Conservation (phyloP, 1,140 invertebrate genomes). For the Drosophila truncata region DNA sequence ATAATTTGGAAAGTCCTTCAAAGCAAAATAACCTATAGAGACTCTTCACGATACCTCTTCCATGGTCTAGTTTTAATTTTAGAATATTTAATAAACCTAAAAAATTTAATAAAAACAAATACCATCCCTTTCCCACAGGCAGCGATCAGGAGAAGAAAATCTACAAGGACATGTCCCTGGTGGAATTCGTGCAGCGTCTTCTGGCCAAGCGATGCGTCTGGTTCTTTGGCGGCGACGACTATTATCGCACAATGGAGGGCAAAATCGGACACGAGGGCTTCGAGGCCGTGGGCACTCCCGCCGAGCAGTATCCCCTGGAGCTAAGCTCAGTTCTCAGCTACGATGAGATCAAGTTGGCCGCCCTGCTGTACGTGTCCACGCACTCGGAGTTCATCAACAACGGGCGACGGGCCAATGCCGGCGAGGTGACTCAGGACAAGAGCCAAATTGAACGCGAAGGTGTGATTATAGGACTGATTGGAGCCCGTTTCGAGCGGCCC, state of each 20-base stretch:
- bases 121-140: background rate
- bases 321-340: constrained; percentile 69
- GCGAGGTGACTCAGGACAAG: constrained; percentile 78
- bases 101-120: background rate
- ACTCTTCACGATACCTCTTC: background rate
- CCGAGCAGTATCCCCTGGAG: constrained; percentile 43
- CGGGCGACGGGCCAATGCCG: constrained; percentile 87
- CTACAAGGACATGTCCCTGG: constrained; percentile 46
- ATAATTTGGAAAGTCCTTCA: background rate
- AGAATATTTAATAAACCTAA: background rate
- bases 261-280: constrained; percentile 44
- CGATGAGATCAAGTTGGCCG: constrained; percentile 86
- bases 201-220: constrained; percentile 65
- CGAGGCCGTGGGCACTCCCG: constrained; percentile 48
- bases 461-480: constrained; percentile 85
- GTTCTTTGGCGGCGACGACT: constrained; percentile 39
- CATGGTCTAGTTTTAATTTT: background rate
- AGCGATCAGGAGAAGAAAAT: constrained; percentile 37
- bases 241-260: constrained; percentile 42
- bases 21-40: background rate
- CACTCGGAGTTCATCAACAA: constrained; percentile 89
- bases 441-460: constrained; percentile 68
- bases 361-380: constrained; percentile 88
- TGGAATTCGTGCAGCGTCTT: constrained; percentile 66
- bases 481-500: constrained; percentile 85